Evolutionary conservation across 1,140 invertebrate genomes (phyloP).

Genomic region (Probaryconus sp.): DNA sequence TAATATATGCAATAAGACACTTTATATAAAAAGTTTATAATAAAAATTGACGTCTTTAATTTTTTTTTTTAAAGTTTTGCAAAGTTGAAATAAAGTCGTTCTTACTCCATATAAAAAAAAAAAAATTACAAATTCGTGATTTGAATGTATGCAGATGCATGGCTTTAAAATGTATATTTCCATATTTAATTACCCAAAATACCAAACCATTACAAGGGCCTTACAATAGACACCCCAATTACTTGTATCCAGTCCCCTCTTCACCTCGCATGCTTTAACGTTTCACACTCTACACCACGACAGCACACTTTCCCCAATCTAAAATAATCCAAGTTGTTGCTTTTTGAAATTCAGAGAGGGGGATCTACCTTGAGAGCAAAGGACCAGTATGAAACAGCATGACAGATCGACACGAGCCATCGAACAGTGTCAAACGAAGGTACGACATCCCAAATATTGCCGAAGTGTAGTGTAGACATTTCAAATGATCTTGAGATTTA

Average conservation of each 20-base stretch:
- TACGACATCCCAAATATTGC: slow-evolving; percentile 4
- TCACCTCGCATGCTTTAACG: background rate
- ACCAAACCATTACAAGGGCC: slow-evolving; percentile 22
- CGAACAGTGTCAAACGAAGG: slow-evolving; percentile 48
- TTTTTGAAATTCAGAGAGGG: slow-evolving; percentile 36
- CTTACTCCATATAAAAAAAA: no score
- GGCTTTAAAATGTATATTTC: no score
- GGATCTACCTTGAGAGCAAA: slow-evolving; percentile 18
- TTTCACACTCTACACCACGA: slow-evolving; percentile 9
- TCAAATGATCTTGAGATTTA: no score
- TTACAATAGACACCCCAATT: slow-evolving; percentile 18
- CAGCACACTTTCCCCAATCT: slow-evolving; percentile 14
- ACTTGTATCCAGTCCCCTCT: slow-evolving; percentile 22
- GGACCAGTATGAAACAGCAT: slow-evolving; percentile 46
- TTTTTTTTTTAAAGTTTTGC: no score
- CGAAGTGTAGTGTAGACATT: no score
- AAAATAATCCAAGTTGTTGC: slow-evolving; percentile 41
- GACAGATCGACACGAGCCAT: slow-evolving; percentile 70
- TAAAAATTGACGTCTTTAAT: no score
- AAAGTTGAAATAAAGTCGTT: no score
- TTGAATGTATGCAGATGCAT: no score
- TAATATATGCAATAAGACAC: no score
- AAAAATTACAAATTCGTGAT: no score
- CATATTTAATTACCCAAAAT: no score
- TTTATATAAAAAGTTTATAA: no score